phyloP scores from a whole-genome alignment of 2,888 invertebrate genomes.

The Alloplasta piceator region DNA sequence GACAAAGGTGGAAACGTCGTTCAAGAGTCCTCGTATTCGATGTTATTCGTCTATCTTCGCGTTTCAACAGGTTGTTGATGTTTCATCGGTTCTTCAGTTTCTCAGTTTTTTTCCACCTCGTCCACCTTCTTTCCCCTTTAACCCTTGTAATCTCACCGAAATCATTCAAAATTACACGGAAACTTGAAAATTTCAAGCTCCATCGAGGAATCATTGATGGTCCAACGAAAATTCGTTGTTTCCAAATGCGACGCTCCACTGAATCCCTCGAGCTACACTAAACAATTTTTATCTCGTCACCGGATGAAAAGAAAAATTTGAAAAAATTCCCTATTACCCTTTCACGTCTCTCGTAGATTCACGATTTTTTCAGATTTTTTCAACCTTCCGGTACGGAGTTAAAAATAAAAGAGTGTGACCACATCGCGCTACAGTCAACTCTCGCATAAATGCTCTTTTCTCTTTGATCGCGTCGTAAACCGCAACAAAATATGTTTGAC shows the following conservation, averaged over 20 bases:
- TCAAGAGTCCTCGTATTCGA: constrained; percentile 47
- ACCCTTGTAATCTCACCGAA: background rate
- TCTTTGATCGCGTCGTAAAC: no score
- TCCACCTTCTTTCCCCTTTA: background rate
- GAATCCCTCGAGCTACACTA: no score
- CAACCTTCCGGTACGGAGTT: no score
- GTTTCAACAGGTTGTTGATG: constrained; percentile 64
- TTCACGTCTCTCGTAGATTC: no score
- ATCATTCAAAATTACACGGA: background rate
- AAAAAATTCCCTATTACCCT: no score
- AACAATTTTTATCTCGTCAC: no score
- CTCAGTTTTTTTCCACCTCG: constrained; percentile 9
- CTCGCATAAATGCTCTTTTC: no score
- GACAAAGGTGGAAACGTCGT: constrained; percentile 31
- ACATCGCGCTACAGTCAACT: no score
- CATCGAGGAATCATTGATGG: background rate
- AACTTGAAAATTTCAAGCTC: background rate
- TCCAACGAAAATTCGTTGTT: background rate
- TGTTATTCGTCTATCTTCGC: constrained; percentile 3
- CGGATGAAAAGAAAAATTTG: no score
- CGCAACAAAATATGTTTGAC: no score
- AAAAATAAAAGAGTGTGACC: no score
- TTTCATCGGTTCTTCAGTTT: constrained; percentile 20
- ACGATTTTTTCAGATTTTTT: no score
- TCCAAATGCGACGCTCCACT: background rate